Evolutionary conservation across 2,888 invertebrate genomes (phyloP).

Genomic region (Cenopis cana): DNA sequence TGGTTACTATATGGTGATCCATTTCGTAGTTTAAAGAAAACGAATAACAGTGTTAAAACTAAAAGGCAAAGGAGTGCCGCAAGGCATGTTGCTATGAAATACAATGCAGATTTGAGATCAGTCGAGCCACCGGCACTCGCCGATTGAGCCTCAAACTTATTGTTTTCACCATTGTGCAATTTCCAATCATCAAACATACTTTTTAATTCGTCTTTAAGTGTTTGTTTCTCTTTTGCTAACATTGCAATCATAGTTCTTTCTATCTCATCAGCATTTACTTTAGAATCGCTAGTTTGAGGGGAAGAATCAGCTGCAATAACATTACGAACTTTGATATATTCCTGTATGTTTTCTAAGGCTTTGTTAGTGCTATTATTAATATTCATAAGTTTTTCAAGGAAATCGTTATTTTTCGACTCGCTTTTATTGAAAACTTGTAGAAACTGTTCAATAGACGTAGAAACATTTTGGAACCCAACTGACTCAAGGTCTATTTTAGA

Average conservation of each 20-base stretch:
- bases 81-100: slow-evolving; percentile 37
- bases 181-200: slow-evolving; percentile 31
- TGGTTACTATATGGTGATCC: not conserved
- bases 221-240: slow-evolving; percentile 30
- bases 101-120: slow-evolving; percentile 31
- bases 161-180: slow-evolving; percentile 14
- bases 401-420: slow-evolving; percentile 2
- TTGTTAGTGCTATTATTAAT: slow-evolving; percentile 32
- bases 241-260: slow-evolving; percentile 16
- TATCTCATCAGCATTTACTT: slow-evolving; percentile 15
- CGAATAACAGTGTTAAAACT: slow-evolving; percentile 13
- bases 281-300: not conserved
- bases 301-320: not conserved
- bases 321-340: slow-evolving; percentile 8
- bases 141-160: slow-evolving; percentile 17
- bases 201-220: slow-evolving; percentile 28
- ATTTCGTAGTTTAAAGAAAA: slow-evolving; percentile 25
- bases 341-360: slow-evolving; percentile 29
- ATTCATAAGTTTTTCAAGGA: slow-evolving; percentile 23
- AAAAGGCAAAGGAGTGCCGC: slow-evolving; percentile 22
- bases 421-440: slow-evolving; percentile 25
- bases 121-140: not conserved
- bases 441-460: slow-evolving; percentile 22
- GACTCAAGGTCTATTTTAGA: slow-evolving; percentile 1
- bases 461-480: slow-evolving; percentile 11